Evolutionary conservation across 1,140 invertebrate species (phyloP), one percentile per base, ranked within the genome.

Genomic region (Bombus terrestris): DNA sequence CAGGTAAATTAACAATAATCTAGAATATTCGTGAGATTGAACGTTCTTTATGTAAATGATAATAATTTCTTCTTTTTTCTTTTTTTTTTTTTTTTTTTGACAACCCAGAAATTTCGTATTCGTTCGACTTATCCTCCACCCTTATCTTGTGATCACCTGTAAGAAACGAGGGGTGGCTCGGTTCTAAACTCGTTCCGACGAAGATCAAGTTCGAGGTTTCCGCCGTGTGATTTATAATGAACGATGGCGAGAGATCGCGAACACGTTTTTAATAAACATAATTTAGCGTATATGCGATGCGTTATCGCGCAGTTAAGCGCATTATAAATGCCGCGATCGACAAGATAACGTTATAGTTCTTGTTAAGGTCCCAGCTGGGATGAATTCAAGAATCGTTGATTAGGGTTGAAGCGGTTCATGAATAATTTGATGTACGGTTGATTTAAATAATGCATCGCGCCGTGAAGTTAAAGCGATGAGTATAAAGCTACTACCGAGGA

Each of bases 211-310:
- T 32, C 53, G 68, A 28, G 32, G 13, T 3, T 37, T 41, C 35
- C 74, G 3, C 22, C 18, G 28, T 41, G 32, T 62, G 76, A 84
- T 84, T 84, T 84, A 72, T 84, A 84, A 79, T 13, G 53, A 79
- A 8, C 39, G 13, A 25, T 28, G 39, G 53, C 37, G 81, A 69
- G 47, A 57, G 43, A 57, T 57, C 75, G 82, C 43, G 32, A 80
- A 73, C 83, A 64, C 41, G 76, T 85, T 80, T 80, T 85, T 83
- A 72, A 85, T 85, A 85, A 85, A 80, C 68, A 72, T 80, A 80
- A 85, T 80, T 79, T 59, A 73, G 8, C 57, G 68, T 39, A 53
- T 32, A 57, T 12, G 41, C n/a, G 83, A 80, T 80, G 68, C 53
- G 76, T 73, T 80, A 85, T 85, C 83, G 66, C 28, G 37, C 28